Conservation (phyloP, 2,888 invertebrate species). For the Trisateles emortualis region DNA sequence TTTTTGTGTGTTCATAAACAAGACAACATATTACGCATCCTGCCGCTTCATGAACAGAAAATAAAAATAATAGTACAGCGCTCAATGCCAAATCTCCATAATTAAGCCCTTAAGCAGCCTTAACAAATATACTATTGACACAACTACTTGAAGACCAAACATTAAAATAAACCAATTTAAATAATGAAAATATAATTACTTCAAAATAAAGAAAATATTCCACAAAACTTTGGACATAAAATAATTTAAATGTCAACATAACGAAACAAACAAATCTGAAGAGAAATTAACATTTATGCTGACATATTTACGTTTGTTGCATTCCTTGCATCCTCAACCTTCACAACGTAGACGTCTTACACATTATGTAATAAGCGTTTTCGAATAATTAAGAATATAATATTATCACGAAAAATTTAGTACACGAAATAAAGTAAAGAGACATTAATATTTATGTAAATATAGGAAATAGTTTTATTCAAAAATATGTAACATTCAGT, state of each 20-base stretch:
- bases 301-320: neutral
- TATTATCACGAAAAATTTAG: slow-evolving; percentile 17
- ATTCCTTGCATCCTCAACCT: neutral
- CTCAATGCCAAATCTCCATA: no score
- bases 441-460: slow-evolving; percentile 18
- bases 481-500: slow-evolving; percentile 39
- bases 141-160: neutral
- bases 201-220: slow-evolving; percentile 20
- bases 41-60: no score
- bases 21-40: no score
- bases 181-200: slow-evolving; percentile 3
- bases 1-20: no score
- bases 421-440: slow-evolving; percentile 17
- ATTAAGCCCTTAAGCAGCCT: no score
- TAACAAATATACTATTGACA: neutral
- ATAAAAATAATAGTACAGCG: no score
- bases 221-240: neutral
- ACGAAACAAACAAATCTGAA: neutral
- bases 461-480: slow-evolving; percentile 19
- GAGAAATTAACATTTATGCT: neutral
- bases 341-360: slow-evolving; percentile 16
- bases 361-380: slow-evolving; percentile 2
- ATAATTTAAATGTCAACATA: neutral
- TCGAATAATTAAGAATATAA: slow-evolving; percentile 17
- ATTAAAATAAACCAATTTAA: slow-evolving; percentile 18